These are phyloP conservation scores for Orchesella cincta DNA, from an alignment of 1,140 invertebrate genomes.

Conservation along the genomic window DNA sequence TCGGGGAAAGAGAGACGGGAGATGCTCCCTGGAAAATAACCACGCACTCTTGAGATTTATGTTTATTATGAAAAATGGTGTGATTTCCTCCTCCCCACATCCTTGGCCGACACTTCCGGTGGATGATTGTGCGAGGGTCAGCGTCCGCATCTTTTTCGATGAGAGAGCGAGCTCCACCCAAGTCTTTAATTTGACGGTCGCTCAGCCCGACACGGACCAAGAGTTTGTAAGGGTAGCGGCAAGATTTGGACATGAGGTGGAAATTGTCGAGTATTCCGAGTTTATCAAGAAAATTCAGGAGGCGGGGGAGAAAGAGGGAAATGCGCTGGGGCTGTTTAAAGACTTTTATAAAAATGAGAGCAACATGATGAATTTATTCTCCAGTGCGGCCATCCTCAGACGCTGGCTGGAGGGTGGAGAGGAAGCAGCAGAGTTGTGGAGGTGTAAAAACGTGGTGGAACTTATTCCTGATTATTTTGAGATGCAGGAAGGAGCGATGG, in stretches of 20 bases:
- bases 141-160: background rate
- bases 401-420: too few relatives aligned
- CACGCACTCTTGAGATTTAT: too few relatives aligned
- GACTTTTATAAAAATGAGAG: constrained; percentile 23
- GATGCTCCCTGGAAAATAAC: too few relatives aligned
- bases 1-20: too few relatives aligned
- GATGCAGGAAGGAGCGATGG: too few relatives aligned
- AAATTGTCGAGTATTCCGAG: constrained; percentile 15
- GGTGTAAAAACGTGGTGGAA: too few relatives aligned
- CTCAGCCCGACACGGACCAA: background rate
- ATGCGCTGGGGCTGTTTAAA: background rate
- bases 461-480: too few relatives aligned
- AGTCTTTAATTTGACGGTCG: constrained; percentile 8
- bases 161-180: background rate
- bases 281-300: background rate
- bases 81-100: background rate
- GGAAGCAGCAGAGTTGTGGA: too few relatives aligned
- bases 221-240: background rate
- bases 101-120: background rate
- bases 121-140: background rate
- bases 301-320: background rate
- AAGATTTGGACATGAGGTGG: background rate
- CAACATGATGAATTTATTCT: too few relatives aligned
- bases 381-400: too few relatives aligned
- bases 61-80: background rate